These are phyloP conservation scores for Dasypogon diadema DNA, from an alignment of 2,888 invertebrate genomes.

Conservation along the genomic window DNA sequence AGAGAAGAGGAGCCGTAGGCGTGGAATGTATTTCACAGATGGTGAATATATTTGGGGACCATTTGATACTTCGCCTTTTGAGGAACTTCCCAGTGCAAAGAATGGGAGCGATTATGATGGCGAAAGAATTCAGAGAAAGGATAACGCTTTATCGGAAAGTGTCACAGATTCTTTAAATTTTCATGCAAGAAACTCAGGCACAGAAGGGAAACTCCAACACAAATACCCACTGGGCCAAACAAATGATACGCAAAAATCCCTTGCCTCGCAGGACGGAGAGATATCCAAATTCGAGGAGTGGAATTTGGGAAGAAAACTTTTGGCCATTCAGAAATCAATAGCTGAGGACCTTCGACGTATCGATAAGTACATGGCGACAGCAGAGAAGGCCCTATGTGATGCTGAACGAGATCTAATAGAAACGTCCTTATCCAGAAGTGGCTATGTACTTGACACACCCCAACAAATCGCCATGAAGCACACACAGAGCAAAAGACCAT, in stretches of 20 bases:
- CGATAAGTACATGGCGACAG: conserved; percentile 66
- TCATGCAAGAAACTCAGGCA: neutral
- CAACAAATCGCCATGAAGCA: conserved; percentile 62
- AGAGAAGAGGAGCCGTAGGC: conserved; percentile 56
- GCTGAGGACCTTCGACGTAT: conserved; percentile 66
- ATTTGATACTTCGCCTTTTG: conserved; percentile 19
- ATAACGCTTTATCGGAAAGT: conserved; percentile 9
- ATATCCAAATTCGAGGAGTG: neutral
- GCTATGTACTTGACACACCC: conserved; percentile 62
- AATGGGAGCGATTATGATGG: neutral
- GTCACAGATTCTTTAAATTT: conserved; percentile 14
- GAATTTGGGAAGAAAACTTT: neutral
- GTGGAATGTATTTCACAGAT: conserved; percentile 61
- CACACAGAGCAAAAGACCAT: conserved; percentile 60
- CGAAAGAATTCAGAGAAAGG: neutral
- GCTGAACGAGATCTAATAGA: conserved; percentile 43
- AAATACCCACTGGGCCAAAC: neutral
- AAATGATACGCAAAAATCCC: neutral
- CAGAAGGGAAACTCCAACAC: neutral
- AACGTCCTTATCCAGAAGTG: conserved; percentile 25
- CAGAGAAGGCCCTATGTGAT: conserved; percentile 63
- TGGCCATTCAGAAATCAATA: conserved; percentile 63
- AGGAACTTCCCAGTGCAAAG: neutral
- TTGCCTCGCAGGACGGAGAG: neutral
- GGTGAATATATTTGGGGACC: conserved; percentile 56